Evolutionary conservation across 2,888 invertebrate genomes (phyloP), one percentile per base, ranked within the genome.

Genomic region (Caenorhabditis sp.): DNA sequence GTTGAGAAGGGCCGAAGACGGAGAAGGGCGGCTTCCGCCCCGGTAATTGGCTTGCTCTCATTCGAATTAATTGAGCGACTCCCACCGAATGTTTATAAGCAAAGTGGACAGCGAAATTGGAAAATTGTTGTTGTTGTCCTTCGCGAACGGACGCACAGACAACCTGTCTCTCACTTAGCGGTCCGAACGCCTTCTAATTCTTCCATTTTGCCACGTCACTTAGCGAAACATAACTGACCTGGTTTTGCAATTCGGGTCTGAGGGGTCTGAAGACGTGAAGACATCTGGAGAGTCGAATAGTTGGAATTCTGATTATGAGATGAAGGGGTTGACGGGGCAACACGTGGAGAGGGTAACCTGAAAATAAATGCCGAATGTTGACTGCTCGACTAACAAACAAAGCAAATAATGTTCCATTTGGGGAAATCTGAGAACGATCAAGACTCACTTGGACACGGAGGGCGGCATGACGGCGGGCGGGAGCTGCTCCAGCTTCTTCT

Each of bases 191-290:
- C 26, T 61, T n/a, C 24, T 39, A 24, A n/a, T 45, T 39, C 61
- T 13, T 50, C 52, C 37, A 35, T 50, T 56, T 46, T 59, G 13
- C 22, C 59, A 46, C 59, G 30, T 59, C 45, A 59, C 27, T 59
- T 46, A 26, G 32, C 20, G 50, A 50, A 1, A n/a, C 17, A 11
- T 35, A n/a, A 48, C 56, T 59, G 1, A 73, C 73, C 65, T 58
- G 72, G 72, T 45, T 71, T 80, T 15, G 68, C 52, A 32, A 80
- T 58, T 30, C 78, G 71, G 2, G 80, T 78, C 15, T 74, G 65
- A 43, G 80, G 80, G 46, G 77, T 70, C 32, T 80, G 80, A 41
- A 80, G 62, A 26, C 78, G 66, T n/a, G 80, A 80, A 37, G 72
- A 58, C 58, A 63, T 58, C 58, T 61, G 61, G 1, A 58, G 17